phyloP scores from a whole-genome alignment of 2,888 invertebrate genomes.

The Caenorhabditis uteleia region DNA sequence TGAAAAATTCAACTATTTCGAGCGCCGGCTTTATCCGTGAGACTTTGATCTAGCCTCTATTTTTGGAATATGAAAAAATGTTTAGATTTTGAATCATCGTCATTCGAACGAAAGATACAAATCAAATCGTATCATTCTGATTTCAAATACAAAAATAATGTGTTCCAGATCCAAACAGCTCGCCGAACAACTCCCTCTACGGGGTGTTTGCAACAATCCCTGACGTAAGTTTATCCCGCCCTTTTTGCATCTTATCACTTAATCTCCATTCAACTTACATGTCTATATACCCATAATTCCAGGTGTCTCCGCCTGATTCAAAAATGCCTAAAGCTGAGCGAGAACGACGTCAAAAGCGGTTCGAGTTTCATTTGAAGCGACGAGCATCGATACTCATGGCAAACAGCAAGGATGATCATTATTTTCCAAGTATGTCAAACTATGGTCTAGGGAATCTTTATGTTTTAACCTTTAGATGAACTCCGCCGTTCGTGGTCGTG shows the following conservation, averaged over 20 bases:
- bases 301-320: constrained; percentile 3
- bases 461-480: constrained; percentile 1
- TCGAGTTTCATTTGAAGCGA: constrained; percentile 29
- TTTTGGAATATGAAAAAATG: too few relatives aligned
- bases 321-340: constrained; percentile 31
- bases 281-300: background rate
- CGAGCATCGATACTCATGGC: constrained; percentile 31
- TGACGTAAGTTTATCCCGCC: constrained; percentile 20
- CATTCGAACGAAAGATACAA: too few relatives aligned
- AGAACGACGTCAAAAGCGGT: constrained; percentile 16
- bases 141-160: too few relatives aligned
- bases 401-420: constrained; percentile 2
- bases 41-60: too few relatives aligned
- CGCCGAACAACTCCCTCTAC: too few relatives aligned
- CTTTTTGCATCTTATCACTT: background rate
- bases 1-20: too few relatives aligned
- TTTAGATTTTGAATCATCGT: too few relatives aligned
- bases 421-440: background rate
- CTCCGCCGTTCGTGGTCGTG: constrained; percentile 28
- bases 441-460: too few relatives aligned
- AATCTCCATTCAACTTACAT: background rate
- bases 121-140: too few relatives aligned
- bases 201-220: constrained; percentile 19
- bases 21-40: too few relatives aligned
- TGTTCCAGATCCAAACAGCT: too few relatives aligned